Percentiles rank a stretch among this genome's conserved stretches.
Conservation (phyloP, 2,797 vertebrate genomes). For the Fratercula arctica region DNA sequence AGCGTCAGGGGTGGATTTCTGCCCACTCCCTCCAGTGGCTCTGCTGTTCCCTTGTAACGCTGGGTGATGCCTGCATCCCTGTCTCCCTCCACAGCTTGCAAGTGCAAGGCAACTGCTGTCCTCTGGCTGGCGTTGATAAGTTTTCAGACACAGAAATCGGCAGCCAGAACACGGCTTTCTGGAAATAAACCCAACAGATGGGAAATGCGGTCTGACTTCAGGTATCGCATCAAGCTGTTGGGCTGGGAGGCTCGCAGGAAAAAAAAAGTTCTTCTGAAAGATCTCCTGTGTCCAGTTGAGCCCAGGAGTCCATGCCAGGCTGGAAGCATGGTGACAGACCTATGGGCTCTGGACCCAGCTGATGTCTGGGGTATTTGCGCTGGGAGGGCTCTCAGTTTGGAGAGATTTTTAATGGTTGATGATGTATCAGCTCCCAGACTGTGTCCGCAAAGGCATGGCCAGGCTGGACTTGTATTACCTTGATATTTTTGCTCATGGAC, state of each 20-base stretch:
- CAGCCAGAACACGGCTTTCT: background rate
- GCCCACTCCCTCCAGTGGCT: background rate
- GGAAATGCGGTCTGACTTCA: background rate
- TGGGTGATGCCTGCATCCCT: background rate
- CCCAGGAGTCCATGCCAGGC: background rate
- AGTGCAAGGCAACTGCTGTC: background rate
- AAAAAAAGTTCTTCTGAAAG: background rate
- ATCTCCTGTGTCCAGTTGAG: background rate
- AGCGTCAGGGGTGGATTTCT: accelerated
- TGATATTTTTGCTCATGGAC: background rate
- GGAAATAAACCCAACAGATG: background rate
- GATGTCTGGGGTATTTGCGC: background rate
- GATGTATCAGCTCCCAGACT: background rate
- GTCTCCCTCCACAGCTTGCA: background rate
- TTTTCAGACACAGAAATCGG: background rate
- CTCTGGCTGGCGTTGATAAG: background rate
- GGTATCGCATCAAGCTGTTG: background rate
- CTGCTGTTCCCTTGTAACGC: background rate
- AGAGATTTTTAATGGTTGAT: background rate
- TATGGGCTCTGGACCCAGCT: background rate
- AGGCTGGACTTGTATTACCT: background rate
- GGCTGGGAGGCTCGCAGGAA: background rate
- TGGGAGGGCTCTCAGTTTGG: background rate
- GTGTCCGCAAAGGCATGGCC: background rate
- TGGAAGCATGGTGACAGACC: background rate